phyloP scores from a whole-genome alignment of 2,113 vertebrate species.

The Empidonax alnorum region DNA sequence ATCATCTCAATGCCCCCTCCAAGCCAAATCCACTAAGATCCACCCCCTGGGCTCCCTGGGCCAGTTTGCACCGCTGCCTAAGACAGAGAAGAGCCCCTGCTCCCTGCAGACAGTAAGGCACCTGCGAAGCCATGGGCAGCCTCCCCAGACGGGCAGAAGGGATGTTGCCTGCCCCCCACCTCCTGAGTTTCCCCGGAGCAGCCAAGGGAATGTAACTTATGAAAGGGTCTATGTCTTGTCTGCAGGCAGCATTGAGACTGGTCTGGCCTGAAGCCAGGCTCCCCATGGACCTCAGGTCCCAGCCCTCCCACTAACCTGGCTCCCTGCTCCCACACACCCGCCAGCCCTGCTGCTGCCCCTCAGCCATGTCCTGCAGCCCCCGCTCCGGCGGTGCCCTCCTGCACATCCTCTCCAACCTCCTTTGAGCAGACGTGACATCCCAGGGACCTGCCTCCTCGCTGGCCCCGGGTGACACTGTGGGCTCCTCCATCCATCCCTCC shows the following conservation, averaged over 20 bases:
- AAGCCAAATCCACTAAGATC: conserved; percentile 25
- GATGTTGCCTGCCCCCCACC: not conserved
- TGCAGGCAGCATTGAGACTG: not conserved
- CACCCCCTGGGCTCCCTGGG: not conserved
- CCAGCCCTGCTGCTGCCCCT: not conserved
- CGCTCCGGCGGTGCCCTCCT: accelerated
- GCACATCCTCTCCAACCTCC: accelerated
- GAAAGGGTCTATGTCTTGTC: conserved; percentile 29
- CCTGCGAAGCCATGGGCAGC: accelerated
- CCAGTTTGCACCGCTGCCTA: not conserved
- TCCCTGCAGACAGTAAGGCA: not conserved
- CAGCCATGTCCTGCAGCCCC: accelerated
- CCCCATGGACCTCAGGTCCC: not conserved
- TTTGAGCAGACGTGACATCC: not conserved
- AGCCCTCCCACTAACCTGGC: not conserved
- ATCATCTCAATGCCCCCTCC: conserved; percentile 44
- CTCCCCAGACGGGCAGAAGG: accelerated
- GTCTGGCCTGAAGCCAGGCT: not conserved
- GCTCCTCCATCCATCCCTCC: not conserved
- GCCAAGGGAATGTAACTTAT: not conserved
- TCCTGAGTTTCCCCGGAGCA: not conserved
- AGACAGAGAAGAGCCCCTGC: accelerated
- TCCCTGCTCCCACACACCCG: accelerated
- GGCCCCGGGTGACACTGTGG: accelerated
- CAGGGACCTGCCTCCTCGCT: accelerated